Base-by-base conservation (phyloP, 2,797 vertebrate species). In the Chaetodon trifasciatus region DNA sequence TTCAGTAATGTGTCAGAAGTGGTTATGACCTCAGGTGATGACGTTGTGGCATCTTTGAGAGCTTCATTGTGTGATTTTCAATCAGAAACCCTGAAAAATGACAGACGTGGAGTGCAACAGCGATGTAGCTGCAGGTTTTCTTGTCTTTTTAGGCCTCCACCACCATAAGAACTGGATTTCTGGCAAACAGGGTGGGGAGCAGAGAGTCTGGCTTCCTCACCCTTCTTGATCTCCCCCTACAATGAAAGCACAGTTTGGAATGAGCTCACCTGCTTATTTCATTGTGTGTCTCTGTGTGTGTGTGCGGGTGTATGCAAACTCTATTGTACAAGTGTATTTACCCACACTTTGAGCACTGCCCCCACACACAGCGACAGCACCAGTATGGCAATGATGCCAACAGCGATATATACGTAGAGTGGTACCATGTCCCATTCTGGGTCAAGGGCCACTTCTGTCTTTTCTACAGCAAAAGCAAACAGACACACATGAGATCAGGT, bases 311-410 rank as follows among this genome's bases (percentile, higher is more conserved):
- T 44, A 13, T 11, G 57, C 5, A n/a, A 8, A 6, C 1, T 28
- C 24, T 37, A 16, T 1, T 56, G 44, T 28, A 5, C 44, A 5
- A 44, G 7, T 61, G 58, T 46, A 11, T 60, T 2, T 63, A 86
- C 91, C 88, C 64, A 93, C 92, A 79, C 19, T 80, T 53, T 82
- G n/a, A 86, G 32, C 6, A 35, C 11, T 56, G 82, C 28, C 40
- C 79, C 79, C 11, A 73, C 32, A 63, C 89, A 86, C 28, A 92
- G 28, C 13, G 15, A 66, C 52, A 91, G 53, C 44, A 82, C 37
- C 74, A 90, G 40, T 7, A 56, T 19, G 39, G 67, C 35, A 6
- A 88, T 58, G 52, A 86, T 57, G 50, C 52, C 75, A 28, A 68
- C 21, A 28, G 81, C 69, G 1, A 80, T 21, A 8, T 64, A 82